Evolutionary conservation across 2,888 invertebrate genomes (phyloP).

Genomic region (Camponotus fellah): DNA sequence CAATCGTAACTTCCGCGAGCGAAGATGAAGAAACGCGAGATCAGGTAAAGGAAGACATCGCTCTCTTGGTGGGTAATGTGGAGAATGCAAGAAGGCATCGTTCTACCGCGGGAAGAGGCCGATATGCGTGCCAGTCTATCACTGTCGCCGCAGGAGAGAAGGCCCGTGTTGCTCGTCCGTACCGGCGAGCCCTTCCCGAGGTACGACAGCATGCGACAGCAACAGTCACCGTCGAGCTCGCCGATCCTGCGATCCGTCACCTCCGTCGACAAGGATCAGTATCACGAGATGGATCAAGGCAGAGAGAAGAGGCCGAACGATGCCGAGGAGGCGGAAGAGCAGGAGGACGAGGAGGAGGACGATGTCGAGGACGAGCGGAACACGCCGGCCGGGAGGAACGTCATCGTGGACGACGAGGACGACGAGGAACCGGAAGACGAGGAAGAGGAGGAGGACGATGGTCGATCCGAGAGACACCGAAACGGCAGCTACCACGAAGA

Average conservation of each 20-base stretch:
- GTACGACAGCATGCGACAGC: constrained; percentile 75
- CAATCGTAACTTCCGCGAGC: constrained; percentile 1
- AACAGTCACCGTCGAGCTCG: constrained; percentile 68
- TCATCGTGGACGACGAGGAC: constrained; percentile 74
- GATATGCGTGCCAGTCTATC: constrained; percentile 69
- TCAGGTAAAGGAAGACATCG: constrained; percentile 63
- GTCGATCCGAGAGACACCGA: constrained; percentile 63
- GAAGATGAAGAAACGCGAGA: constrained; percentile 60
- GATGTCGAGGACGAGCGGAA: constrained; percentile 61
- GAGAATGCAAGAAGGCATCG: constrained; percentile 83
- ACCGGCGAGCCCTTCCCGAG: constrained; percentile 80
- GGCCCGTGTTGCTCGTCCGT: constrained; percentile 81
- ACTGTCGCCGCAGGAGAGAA: constrained; percentile 79
- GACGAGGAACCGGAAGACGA: constrained; percentile 78
- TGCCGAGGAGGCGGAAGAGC: constrained; percentile 70
- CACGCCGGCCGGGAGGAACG: constrained; percentile 55
- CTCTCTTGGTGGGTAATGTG: constrained; percentile 74
- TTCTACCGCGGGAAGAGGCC: constrained; percentile 75
- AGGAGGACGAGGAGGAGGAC: constrained; percentile 76
- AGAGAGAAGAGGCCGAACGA: constrained; percentile 63
- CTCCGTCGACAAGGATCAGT: constrained; percentile 64
- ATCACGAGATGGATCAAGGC: constrained; percentile 62
- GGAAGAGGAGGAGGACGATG: constrained; percentile 79
- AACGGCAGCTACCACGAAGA: constrained; percentile 80
- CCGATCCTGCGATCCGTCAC: constrained; percentile 65